A percentile compares a stretch with the other conserved stretches of the same genome.
Conservation (phyloP, 1,140 invertebrate species). For the Drosophila neocordata region DNA sequence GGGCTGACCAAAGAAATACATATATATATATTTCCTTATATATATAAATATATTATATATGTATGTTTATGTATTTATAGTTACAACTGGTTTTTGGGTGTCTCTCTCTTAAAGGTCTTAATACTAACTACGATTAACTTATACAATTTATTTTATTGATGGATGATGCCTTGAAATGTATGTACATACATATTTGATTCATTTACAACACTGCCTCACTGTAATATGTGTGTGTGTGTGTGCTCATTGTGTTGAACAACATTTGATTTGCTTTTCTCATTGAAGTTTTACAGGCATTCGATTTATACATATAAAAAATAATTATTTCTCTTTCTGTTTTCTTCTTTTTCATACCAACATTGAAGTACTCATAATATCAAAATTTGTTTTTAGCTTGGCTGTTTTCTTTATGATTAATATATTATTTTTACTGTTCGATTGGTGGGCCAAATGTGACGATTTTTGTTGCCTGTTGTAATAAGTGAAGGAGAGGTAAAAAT, state of each 20-base stretch:
- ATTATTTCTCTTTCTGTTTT: conserved; percentile 24
- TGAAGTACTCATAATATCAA: conserved; percentile 61
- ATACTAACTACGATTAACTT: background rate
- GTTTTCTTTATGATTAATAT: conserved; percentile 35
- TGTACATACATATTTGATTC: conserved; percentile 15
- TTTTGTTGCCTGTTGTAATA: conserved; percentile 33
- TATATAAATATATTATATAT: too few relatives aligned
- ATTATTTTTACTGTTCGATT: background rate
- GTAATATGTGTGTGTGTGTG: conserved; percentile 35
- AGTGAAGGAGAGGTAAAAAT: background rate
- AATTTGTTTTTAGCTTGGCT: conserved; percentile 62
- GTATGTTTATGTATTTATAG: background rate
- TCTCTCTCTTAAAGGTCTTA: conserved; percentile 7
- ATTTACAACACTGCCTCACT: conserved; percentile 32
- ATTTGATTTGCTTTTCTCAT: conserved; percentile 42
- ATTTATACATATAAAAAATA: conserved; percentile 68
- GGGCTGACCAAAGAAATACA: background rate
- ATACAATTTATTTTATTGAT: background rate
- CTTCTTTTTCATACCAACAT: conserved; percentile 40
- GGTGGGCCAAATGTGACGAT: conserved; percentile 73
- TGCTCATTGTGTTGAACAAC: conserved; percentile 39
- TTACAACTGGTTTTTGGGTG: conserved; percentile 11
- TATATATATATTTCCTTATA: background rate
- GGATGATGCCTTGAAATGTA: conserved; percentile 15
- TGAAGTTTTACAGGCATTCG: conserved; percentile 27